A percentile compares a stretch with the other conserved stretches of the same genome.
Conservation (phyloP, 2,797 vertebrate species). For the Cirrhinus mrigala region DNA sequence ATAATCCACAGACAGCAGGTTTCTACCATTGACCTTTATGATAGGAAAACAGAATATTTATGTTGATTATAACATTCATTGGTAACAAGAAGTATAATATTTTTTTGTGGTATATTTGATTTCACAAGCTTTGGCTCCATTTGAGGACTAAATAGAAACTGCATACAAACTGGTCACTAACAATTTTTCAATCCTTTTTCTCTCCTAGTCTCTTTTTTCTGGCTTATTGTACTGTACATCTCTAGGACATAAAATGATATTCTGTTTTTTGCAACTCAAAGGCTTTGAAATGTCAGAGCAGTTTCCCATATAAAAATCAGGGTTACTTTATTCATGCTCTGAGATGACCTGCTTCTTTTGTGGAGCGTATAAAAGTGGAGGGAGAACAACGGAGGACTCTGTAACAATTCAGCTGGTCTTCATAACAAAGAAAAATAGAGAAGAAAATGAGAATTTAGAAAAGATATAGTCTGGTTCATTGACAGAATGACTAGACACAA, state of each 20-base stretch:
- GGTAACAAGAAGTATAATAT: background rate
- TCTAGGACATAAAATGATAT: background rate
- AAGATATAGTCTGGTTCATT: background rate
- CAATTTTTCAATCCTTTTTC: background rate
- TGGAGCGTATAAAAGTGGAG: background rate
- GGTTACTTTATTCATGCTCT: conserved; percentile 29
- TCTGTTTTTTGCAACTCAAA: conserved; percentile 52
- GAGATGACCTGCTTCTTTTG: conserved; percentile 22
- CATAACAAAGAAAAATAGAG: background rate
- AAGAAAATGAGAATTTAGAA: background rate
- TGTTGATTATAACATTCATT: background rate
- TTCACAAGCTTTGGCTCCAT: background rate
- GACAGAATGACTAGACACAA: conserved; percentile 8
- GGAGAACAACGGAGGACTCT: background rate
- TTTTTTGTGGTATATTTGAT: background rate
- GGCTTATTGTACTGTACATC: no score
- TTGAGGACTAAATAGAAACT: background rate
- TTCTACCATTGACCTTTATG: conserved; percentile 94
- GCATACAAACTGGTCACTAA: background rate
- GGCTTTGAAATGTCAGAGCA: conserved; percentile 54
- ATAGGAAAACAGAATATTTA: conserved; percentile 60
- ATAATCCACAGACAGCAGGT: conserved; percentile 97
- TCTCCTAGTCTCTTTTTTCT: conserved; percentile 6
- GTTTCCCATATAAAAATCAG: conserved; percentile 47
- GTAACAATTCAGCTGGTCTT: background rate